Percentiles rank a stretch among this genome's conserved stretches.
Conservation (phyloP, 2,113 vertebrate genomes). For the Cygnus buccinator region DNA sequence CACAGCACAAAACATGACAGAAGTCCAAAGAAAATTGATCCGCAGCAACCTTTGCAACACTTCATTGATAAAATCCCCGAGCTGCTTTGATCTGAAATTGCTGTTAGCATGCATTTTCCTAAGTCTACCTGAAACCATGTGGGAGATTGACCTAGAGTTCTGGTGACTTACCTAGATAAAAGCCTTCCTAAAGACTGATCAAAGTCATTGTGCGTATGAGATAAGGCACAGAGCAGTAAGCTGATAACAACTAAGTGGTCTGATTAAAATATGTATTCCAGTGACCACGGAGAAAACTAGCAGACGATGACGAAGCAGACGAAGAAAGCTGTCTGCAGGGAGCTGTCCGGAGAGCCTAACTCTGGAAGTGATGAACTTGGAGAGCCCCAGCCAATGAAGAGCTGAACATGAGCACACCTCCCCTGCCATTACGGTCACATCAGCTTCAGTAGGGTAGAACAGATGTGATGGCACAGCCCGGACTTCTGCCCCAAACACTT, state of each 20-base stretch:
- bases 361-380: background rate
- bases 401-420: background rate
- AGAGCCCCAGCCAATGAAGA: background rate
- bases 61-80: background rate
- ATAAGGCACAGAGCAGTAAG: background rate
- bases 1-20: background rate
- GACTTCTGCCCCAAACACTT: background rate
- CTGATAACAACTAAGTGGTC: background rate
- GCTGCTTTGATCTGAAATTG: background rate
- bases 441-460: background rate
- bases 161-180: background rate
- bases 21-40: background rate
- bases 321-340: background rate
- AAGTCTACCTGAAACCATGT: background rate
- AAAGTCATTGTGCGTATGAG: background rate
- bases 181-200: background rate
- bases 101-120: background rate
- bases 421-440: background rate
- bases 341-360: background rate
- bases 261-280: background rate
- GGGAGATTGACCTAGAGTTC: background rate
- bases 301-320: background rate
- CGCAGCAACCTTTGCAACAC: background rate
- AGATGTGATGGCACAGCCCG: background rate
- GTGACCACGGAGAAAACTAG: background rate